Conservation (phyloP, 1,140 invertebrate genomes). For the Neotoxoptera formosana region DNA sequence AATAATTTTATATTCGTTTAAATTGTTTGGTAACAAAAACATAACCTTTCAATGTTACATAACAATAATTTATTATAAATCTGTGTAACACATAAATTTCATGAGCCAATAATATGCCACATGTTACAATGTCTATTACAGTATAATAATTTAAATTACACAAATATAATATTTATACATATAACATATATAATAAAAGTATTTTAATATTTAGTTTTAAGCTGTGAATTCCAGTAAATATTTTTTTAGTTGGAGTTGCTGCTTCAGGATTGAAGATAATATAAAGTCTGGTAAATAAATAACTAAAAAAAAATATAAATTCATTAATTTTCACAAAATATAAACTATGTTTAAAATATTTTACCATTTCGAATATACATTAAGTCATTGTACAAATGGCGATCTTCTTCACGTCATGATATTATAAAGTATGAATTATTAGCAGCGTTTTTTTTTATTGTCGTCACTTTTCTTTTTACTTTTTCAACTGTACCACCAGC, state of each 20-base stretch:
- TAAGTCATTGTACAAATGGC: constrained; percentile 83
- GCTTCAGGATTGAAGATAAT: background rate
- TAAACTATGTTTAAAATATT: background rate
- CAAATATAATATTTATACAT: background rate
- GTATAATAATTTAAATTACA: background rate
- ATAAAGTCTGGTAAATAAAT: constrained; percentile 36
- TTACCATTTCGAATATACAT: constrained; percentile 71
- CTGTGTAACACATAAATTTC: no score
- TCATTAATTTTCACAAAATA: background rate
- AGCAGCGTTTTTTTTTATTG: constrained; percentile 76
- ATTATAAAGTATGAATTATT: constrained; percentile 81
- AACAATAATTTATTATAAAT: no score
- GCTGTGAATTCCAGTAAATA: background rate
- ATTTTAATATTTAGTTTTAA: background rate
- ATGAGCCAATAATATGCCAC: no score
- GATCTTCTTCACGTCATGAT: constrained; percentile 81
- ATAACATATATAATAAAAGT: background rate
- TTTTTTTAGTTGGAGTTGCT: background rate
- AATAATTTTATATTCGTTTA: no score
- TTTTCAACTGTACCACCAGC: constrained; percentile 86
- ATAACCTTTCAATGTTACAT: no score
- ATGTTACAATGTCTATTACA: no score
- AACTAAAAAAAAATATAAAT: background rate
- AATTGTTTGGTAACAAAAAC: no score
- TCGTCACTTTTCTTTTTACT: constrained; percentile 73